phyloP scores from a whole-genome alignment of 2,113 vertebrate genomes.

The Mixornis gularis region DNA sequence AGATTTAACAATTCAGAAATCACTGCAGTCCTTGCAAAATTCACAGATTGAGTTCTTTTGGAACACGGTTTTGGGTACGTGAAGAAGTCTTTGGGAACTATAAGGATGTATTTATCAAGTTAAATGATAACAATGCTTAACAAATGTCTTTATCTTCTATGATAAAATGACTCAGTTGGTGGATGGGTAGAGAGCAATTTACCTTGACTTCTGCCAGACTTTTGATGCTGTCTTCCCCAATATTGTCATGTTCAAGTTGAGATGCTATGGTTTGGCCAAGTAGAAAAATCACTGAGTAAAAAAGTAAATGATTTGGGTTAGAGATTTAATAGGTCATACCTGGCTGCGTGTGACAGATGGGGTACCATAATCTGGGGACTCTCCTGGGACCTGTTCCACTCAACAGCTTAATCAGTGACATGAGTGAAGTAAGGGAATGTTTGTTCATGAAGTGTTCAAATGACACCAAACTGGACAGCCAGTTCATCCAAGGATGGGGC shows the following conservation, averaged over 20 bases:
- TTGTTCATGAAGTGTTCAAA: not conserved
- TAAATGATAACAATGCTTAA: not conserved
- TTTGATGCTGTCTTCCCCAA: not conserved
- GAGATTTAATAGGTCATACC: not conserved
- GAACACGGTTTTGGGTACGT: not conserved
- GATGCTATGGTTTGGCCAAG: not conserved
- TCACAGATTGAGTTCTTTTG: not conserved
- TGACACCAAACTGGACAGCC: not conserved
- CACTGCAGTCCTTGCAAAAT: not conserved
- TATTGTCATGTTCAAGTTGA: not conserved
- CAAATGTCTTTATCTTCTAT: not conserved
- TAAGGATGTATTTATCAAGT: not conserved
- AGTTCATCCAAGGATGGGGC: not conserved
- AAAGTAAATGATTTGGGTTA: rapidly evolving
- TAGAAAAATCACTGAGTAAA: not conserved
- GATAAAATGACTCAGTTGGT: not conserved
- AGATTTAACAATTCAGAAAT: not conserved
- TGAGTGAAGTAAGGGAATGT: not conserved
- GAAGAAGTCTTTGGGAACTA: not conserved
- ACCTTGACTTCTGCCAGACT: not conserved
- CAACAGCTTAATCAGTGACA: not conserved
- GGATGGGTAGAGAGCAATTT: not conserved
- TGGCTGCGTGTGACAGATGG: not conserved
- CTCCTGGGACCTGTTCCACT: not conserved
- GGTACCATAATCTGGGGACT: not conserved